Conservation (phyloP, 2,797 vertebrate genomes). For the Enoplosus armatus region DNA sequence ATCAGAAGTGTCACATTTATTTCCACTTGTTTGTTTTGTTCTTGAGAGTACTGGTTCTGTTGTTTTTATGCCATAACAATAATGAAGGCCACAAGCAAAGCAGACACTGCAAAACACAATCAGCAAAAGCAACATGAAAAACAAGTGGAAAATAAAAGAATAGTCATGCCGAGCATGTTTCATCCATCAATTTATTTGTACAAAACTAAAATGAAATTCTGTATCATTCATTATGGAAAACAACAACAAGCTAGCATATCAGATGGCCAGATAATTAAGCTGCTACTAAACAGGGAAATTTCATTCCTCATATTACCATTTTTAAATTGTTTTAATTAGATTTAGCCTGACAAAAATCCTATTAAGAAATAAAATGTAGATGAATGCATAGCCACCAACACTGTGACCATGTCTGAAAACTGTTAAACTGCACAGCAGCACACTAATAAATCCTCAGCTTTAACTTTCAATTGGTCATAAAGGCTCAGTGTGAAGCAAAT, state of each 20-base stretch:
- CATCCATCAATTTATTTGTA: not conserved
- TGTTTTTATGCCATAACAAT: not conserved
- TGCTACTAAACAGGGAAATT: conserved; percentile 2
- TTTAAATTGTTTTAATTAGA: not conserved
- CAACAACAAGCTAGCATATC: not conserved
- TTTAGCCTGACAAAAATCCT: not conserved
- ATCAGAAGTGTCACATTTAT: conserved; percentile 46
- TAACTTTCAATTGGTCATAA: not conserved
- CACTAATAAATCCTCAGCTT: not conserved
- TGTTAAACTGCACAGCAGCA: not conserved
- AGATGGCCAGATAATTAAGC: not conserved
- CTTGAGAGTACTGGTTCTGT: conserved; percentile 1
- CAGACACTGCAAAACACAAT: not conserved
- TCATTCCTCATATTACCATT: not conserved
- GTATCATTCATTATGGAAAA: conserved; percentile 1
- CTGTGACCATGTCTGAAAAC: not conserved
- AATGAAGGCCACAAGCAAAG: not conserved
- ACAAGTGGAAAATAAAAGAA: not conserved
- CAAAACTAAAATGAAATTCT: not conserved
- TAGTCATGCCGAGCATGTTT: not conserved
- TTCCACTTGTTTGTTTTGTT: conserved; percentile 30
- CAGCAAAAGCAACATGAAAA: not conserved
- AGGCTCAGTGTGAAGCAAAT: not conserved
- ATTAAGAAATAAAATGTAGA: not conserved
- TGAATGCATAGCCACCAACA: not conserved